These are phyloP conservation scores for Chalcosyrphus nemorum DNA, from an alignment of 2,888 invertebrate genomes.

Conservation along the genomic window DNA sequence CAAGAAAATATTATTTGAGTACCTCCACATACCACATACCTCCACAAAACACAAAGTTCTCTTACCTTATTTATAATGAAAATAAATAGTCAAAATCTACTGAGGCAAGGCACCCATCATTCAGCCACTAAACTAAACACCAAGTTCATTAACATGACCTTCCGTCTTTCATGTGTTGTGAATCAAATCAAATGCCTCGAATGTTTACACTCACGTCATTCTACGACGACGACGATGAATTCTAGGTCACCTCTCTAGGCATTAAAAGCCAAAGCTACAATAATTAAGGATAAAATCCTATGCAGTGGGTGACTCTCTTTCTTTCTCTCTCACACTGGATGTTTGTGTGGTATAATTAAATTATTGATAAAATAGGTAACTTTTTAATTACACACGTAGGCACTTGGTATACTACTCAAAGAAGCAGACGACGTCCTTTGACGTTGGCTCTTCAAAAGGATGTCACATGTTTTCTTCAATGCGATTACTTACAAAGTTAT, in stretches of 20 bases:
- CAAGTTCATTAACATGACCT: constrained; percentile 13
- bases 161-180: too few species aligned
- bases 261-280: background rate
- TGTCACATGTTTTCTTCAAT: constrained; percentile 31
- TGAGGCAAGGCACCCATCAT: background rate
- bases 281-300: background rate
- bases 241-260: background rate
- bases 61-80: background rate
- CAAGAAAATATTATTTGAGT: too few species aligned
- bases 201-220: background rate
- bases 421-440: background rate
- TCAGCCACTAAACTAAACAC: constrained; percentile 17
- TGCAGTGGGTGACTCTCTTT: too few species aligned
- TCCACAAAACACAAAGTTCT: background rate
- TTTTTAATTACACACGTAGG: constrained; percentile 12
- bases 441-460: constrained; percentile 19
- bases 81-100: background rate
- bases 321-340: background rate
- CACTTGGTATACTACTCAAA: background rate
- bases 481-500: constrained; percentile 46
- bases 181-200: background rate
- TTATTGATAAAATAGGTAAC: constrained; percentile 9
- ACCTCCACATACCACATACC: too few species aligned
- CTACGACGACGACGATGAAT: too few species aligned
- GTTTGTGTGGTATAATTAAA: constrained; percentile 8